Conservation (phyloP, 1,140 invertebrate genomes). For the Apis cerana region DNA sequence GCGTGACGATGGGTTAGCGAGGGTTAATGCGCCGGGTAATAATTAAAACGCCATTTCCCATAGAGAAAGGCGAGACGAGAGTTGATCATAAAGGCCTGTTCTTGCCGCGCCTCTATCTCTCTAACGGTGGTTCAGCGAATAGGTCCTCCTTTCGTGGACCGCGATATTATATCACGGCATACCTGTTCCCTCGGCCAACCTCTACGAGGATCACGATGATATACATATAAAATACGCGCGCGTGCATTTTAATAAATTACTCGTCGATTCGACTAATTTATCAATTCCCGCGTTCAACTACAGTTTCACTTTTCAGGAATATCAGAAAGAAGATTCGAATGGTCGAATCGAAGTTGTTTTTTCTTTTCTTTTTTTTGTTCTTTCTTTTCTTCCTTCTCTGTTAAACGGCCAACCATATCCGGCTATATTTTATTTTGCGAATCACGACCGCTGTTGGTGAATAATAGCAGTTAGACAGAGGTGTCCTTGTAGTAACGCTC, state of each 20-base stretch:
- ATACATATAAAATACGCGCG: slow-evolving; percentile 7
- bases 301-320: not conserved
- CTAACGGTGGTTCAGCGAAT: slow-evolving; percentile 58
- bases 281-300: not conserved
- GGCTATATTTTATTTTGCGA: not conserved
- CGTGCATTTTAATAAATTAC: slow-evolving; percentile 23
- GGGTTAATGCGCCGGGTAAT: slow-evolving; percentile 67
- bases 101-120: slow-evolving; percentile 58
- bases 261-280: not conserved
- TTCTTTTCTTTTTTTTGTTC: too few relatives aligned
- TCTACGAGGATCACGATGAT: slow-evolving; percentile 10
- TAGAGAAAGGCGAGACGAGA: slow-evolving; percentile 58
- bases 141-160: slow-evolving; percentile 46
- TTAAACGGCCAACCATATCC: not conserved
- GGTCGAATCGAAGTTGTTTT: not conserved
- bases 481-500: slow-evolving; percentile 18
- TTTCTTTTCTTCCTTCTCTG: not conserved
- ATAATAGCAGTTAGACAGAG: slow-evolving; percentile 22
- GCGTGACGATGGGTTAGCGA: slow-evolving; percentile 58
- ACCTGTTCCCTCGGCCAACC: not conserved
- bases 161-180: slow-evolving; percentile 34
- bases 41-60: slow-evolving; percentile 68
- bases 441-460: slow-evolving; percentile 12
- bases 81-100: slow-evolving; percentile 50
- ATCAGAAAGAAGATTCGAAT: not conserved